Conservation (phyloP, 2,113 vertebrate genomes). For the Leuciscus idus region DNA sequence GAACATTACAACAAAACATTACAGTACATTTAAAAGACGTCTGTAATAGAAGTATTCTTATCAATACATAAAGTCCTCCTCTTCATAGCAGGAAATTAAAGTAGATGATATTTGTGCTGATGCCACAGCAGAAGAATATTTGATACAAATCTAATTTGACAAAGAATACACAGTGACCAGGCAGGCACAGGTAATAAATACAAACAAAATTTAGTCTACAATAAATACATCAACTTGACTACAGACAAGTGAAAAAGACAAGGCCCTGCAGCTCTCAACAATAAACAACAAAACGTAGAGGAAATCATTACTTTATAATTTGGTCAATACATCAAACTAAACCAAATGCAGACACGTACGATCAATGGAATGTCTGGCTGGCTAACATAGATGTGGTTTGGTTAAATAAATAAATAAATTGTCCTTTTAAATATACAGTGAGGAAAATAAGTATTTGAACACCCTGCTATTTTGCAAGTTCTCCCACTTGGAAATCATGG, state of each 20-base stretch:
- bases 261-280: background rate
- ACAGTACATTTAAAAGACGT: background rate
- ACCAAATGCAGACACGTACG: background rate
- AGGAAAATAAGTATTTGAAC: too few relatives aligned
- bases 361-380: background rate
- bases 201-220: background rate
- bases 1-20: background rate
- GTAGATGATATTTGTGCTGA: background rate
- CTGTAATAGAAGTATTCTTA: background rate
- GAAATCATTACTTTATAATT: background rate
- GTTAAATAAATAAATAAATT: too few relatives aligned
- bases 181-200: background rate
- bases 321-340: background rate
- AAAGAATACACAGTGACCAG: background rate
- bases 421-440: too few relatives aligned
- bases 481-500: too few relatives aligned
- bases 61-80: background rate
- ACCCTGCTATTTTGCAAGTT: too few relatives aligned
- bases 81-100: background rate
- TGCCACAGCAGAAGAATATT: background rate
- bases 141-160: conserved; percentile 3
- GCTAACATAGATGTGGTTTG: too few relatives aligned
- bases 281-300: background rate
- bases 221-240: background rate
- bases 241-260: background rate